A percentile compares a stretch with the other conserved stretches of the same genome.
Evolutionary conservation across 2,797 vertebrate species (phyloP).

Genomic region (Falco rusticolus): DNA sequence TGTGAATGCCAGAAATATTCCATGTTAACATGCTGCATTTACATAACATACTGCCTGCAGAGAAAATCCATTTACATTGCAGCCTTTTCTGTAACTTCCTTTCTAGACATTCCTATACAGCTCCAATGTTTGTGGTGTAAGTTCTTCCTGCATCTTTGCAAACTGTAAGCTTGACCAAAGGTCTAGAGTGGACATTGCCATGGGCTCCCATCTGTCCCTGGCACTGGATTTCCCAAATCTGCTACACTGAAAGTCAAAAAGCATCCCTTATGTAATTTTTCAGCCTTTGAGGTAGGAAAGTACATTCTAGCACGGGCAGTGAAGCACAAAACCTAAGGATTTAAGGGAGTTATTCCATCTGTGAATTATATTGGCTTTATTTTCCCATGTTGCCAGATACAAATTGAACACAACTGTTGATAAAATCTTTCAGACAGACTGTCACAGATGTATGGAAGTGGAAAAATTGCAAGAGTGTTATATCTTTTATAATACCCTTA

Average conservation of each 20-base stretch:
- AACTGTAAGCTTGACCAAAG: neutral
- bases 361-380: neutral
- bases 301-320: neutral
- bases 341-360: neutral
- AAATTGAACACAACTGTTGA: neutral
- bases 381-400: neutral
- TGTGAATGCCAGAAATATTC: neutral
- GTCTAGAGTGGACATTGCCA: neutral
- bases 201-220: neutral
- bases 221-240: neutral
- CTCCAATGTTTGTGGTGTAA: neutral
- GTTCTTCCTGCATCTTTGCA: neutral
- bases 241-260: neutral
- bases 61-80: neutral
- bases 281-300: neutral
- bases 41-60: neutral
- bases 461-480: neutral
- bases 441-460: neutral
- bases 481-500: neutral
- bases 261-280: neutral
- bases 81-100: neutral
- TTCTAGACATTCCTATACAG: neutral
- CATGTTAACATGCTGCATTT: neutral
- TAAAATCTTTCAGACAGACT: neutral
- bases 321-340: neutral